phyloP scores from a whole-genome alignment of 2,113 vertebrate species.

The Holacanthus passer region DNA sequence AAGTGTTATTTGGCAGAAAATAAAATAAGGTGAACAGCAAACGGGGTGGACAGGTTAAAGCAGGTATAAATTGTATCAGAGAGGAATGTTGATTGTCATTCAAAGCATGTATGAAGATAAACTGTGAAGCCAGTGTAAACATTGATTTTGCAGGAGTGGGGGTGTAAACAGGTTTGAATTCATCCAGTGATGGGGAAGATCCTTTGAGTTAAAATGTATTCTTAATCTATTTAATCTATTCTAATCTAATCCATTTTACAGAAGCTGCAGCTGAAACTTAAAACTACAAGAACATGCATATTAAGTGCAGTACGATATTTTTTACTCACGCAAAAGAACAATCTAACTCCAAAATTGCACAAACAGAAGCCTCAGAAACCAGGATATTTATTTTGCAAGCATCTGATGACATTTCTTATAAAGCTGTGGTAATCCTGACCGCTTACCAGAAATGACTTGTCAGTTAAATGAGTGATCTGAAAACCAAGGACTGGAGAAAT shows the following conservation, averaged over 20 bases:
- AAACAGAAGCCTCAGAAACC: no score
- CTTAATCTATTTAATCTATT: background rate
- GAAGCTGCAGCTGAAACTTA: background rate
- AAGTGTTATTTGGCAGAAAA: slow-evolving; percentile 50
- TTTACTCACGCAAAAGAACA: background rate
- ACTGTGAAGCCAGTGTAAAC: slow-evolving; percentile 6
- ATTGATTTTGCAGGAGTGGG: slow-evolving; percentile 29
- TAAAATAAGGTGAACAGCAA: slow-evolving; percentile 12
- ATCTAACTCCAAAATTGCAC: background rate
- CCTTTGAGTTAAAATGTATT: slow-evolving; percentile 3
- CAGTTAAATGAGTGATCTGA: background rate
- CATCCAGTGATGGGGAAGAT: background rate
- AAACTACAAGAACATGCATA: background rate
- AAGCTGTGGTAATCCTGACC: background rate
- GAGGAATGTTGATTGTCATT: slow-evolving; percentile 49
- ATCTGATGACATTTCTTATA: background rate
- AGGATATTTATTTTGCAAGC: background rate
- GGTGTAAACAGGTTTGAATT: slow-evolving; percentile 27
- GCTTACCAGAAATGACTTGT: background rate
- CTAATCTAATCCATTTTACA: background rate
- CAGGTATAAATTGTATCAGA: slow-evolving; percentile 21
- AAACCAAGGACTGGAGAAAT: background rate
- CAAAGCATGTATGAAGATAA: slow-evolving; percentile 24
- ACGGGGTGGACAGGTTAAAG: slow-evolving; percentile 17
- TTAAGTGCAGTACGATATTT: background rate